These are phyloP conservation scores for Lasiommata megera DNA, from an alignment of 2,888 invertebrate species.

Conservation along the genomic window DNA sequence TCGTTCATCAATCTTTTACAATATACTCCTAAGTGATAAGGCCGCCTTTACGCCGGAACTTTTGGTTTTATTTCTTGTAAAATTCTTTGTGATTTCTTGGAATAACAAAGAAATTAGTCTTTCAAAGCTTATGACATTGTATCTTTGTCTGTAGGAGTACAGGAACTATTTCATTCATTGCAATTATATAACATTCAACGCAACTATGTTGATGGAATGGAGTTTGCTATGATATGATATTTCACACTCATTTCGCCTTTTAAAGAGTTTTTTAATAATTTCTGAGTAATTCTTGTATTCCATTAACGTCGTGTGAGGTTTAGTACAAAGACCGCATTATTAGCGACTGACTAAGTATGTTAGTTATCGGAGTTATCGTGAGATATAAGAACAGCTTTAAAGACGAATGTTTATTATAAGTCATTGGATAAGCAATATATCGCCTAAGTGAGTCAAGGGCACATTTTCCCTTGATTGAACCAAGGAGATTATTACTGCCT, in stretches of 20 bases:
- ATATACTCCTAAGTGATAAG: too few relatives aligned
- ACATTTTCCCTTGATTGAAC: too few relatives aligned
- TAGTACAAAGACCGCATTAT: constrained; percentile 14
- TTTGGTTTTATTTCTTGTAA: too few relatives aligned
- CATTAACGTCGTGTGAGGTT: constrained; percentile 19
- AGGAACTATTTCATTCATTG: too few relatives aligned
- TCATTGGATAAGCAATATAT: too few relatives aligned
- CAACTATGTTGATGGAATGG: not conserved
- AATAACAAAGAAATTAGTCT: too few relatives aligned
- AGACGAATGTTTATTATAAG: not conserved
- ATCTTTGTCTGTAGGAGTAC: too few relatives aligned
- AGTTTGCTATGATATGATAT: constrained; percentile 18
- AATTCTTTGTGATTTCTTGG: too few relatives aligned
- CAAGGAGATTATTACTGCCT: too few relatives aligned
- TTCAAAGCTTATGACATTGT: too few relatives aligned
- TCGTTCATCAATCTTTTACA: too few relatives aligned
- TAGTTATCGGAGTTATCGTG: not conserved
- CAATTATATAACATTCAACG: not conserved
- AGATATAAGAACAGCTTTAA: not conserved
- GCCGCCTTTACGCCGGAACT: too few relatives aligned
- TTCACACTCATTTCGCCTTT: constrained; percentile 16
- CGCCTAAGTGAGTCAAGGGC: not conserved
- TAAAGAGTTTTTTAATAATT: constrained; percentile 3
- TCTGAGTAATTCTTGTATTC: constrained; percentile 5
- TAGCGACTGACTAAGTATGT: not conserved